Conservation (phyloP, 2,888 invertebrate species). For the Daptonema setosum region DNA sequence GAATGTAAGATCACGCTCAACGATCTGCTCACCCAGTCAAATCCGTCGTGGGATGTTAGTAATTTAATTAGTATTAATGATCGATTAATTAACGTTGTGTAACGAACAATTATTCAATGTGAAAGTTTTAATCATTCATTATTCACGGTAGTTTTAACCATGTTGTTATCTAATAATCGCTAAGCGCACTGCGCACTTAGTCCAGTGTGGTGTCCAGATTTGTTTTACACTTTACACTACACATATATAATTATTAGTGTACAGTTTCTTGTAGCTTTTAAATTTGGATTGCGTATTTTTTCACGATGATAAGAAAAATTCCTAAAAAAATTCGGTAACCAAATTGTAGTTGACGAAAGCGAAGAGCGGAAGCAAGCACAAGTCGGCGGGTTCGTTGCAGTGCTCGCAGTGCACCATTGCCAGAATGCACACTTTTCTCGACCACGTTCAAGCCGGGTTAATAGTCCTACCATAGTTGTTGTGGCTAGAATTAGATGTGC, state of each 20-base stretch:
- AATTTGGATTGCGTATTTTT: too few relatives aligned
- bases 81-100: too few relatives aligned
- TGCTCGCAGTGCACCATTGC: background rate
- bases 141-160: background rate
- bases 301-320: too few relatives aligned
- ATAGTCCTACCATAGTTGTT: background rate
- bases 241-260: background rate
- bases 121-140: background rate
- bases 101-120: too few relatives aligned
- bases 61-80: too few relatives aligned
- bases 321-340: background rate
- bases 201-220: too few relatives aligned
- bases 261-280: background rate
- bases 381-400: background rate
- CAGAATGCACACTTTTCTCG: background rate
- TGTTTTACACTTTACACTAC: background rate
- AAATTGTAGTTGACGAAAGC: background rate
- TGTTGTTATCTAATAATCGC: background rate
- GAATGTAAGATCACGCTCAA: constrained; percentile 6
- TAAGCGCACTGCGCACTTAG: too few relatives aligned
- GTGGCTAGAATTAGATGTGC: background rate
- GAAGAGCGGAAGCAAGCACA: background rate
- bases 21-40: background rate
- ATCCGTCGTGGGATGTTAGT: background rate
- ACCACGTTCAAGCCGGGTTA: constrained; percentile 2